Conservation (phyloP, 2,888 invertebrate genomes). For the Ormyrus pomaceus region DNA sequence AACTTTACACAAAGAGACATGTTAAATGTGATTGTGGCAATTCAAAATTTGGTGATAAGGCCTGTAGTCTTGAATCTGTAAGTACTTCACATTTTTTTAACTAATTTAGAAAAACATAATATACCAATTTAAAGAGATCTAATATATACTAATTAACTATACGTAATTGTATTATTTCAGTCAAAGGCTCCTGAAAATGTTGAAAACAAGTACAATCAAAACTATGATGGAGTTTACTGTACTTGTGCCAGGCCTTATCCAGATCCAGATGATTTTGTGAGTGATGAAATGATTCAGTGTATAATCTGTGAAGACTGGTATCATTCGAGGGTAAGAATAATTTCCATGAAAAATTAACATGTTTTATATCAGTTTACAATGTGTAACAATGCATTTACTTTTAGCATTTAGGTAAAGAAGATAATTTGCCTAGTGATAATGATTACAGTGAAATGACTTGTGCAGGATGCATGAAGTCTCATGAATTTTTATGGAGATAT, state of each 20-base stretch:
- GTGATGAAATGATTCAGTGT: constrained; percentile 98
- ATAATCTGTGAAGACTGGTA: constrained; percentile 98
- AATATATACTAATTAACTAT: neutral
- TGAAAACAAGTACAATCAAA: constrained; percentile 92
- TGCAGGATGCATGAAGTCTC: constrained; percentile 84
- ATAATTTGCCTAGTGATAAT: constrained; percentile 78
- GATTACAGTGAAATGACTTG: constrained; percentile 90
- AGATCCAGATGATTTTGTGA: constrained; percentile 88
- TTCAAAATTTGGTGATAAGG: constrained; percentile 82
- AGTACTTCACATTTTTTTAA: constrained; percentile 61
- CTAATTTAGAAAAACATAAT: constrained; percentile 3
- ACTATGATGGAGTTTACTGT: constrained; percentile 95
- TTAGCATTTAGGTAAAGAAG: constrained; percentile 81
- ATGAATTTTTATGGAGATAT: constrained; percentile 86
- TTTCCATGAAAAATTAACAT: constrained; percentile 17
- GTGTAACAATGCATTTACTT: constrained; percentile 47
- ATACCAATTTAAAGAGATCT: neutral
- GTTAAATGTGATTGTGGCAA: constrained; percentile 98
- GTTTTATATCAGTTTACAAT: neutral
- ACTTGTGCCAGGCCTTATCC: constrained; percentile 95
- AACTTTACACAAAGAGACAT: constrained; percentile 96
- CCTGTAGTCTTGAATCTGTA: constrained; percentile 83
- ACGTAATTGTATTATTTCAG: constrained; percentile 21
- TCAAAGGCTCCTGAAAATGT: constrained; percentile 79
- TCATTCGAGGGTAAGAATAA: constrained; percentile 82